Percentiles rank a stretch among this genome's conserved stretches.
Conservation (phyloP, 2,888 invertebrate genomes). For the Hesperia comma region DNA sequence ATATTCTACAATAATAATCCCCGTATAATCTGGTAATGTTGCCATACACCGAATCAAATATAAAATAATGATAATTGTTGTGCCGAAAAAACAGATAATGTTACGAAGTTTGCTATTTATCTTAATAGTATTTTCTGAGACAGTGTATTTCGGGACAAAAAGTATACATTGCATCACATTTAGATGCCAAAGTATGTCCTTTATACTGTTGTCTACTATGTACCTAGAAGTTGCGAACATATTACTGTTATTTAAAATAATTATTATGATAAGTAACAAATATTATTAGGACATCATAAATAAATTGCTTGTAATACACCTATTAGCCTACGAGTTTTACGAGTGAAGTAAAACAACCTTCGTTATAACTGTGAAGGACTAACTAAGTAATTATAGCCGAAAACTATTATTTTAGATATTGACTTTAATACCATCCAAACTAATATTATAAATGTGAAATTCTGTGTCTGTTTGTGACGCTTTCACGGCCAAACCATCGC, state of each 20-base stretch:
- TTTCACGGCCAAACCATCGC: no score
- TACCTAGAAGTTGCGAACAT: neutral
- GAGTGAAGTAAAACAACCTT: neutral
- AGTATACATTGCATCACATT: conserved; percentile 18
- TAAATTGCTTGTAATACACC: neutral
- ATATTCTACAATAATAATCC: neutral
- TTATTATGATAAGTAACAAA: no score
- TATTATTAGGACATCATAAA: no score
- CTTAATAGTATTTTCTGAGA: neutral
- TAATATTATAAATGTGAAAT: no score
- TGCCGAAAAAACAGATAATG: conserved; percentile 6
- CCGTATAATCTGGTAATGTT: neutral
- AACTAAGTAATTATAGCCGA: no score
- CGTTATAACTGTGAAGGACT: no score
- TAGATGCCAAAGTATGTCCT: conserved; percentile 1
- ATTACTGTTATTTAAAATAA: no score
- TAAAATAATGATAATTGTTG: conserved; percentile 1
- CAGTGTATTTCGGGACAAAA: conserved; percentile 16
- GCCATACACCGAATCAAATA: neutral
- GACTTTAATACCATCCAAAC: no score
- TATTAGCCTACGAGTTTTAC: neutral
- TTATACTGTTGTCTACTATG: neutral
- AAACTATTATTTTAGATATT: no score
- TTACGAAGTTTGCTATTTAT: conserved; percentile 6
- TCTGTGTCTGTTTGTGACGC: no score